phyloP scores from a whole-genome alignment of 1,140 invertebrate species.

The Pristionchus pacificus region DNA sequence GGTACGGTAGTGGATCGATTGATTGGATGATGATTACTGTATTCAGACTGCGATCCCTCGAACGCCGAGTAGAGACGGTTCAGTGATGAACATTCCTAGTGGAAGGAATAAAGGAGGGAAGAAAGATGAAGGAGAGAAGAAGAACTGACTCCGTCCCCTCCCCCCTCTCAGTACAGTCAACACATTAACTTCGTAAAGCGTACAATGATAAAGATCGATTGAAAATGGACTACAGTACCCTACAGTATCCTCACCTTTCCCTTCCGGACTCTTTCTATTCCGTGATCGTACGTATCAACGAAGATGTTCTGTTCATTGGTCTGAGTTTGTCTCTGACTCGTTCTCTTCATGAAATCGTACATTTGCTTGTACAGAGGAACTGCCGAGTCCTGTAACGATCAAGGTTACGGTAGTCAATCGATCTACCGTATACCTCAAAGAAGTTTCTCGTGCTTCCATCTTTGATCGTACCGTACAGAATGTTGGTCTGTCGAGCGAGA shows the following conservation, averaged over 20 bases:
- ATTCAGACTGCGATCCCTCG: too few relatives aligned
- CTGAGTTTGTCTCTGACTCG: conserved; percentile 33
- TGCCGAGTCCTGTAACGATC: conserved; percentile 66
- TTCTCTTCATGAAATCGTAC: conserved; percentile 82
- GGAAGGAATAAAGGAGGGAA: too few relatives aligned
- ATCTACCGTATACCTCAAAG: conserved; percentile 70
- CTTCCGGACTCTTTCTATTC: conserved; percentile 72
- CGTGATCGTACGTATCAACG: conserved; percentile 76
- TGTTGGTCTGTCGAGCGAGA: conserved; percentile 86
- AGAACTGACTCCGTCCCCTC: too few relatives aligned
- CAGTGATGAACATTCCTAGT: too few relatives aligned
- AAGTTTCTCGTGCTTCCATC: conserved; percentile 86
- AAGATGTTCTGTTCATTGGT: too few relatives aligned
- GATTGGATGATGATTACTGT: too few relatives aligned
- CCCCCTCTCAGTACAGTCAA: too few relatives aligned
- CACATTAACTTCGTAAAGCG: too few relatives aligned
- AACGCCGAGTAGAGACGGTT: too few relatives aligned
- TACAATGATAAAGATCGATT: too few relatives aligned
- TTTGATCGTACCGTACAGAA: conserved; percentile 81
- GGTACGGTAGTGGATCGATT: too few relatives aligned
- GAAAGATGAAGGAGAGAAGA: too few relatives aligned
- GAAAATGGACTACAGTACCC: not conserved
- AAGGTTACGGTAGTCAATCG: not conserved
- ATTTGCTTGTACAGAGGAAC: conserved; percentile 84
- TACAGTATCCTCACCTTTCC: conserved; percentile 13